Conservation (phyloP, 2,888 invertebrate genomes). For the Brassicogethes aeneus region DNA sequence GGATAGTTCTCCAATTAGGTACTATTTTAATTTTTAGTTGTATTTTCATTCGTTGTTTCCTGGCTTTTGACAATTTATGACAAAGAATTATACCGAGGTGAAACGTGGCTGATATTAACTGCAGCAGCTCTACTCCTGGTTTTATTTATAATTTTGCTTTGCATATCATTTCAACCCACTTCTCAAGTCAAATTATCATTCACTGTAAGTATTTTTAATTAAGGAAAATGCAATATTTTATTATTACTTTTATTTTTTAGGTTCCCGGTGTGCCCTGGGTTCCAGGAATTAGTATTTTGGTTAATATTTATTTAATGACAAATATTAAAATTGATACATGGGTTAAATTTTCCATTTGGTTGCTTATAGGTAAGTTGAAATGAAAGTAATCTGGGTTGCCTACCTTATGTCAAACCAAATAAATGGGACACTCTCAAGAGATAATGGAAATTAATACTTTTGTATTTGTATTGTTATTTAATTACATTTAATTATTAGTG, state of each 20-base stretch:
- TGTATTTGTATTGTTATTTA: background rate
- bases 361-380: constrained; percentile 56
- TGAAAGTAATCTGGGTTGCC: background rate
- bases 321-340: constrained; percentile 70
- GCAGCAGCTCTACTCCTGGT: constrained; percentile 28
- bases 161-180: constrained; percentile 54
- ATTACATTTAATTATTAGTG: too few species aligned
- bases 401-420: too few species aligned
- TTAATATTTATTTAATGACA: constrained; percentile 80
- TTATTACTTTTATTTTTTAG: constrained; percentile 42
- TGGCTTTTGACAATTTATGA: constrained; percentile 33
- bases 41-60: constrained; percentile 32
- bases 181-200: constrained; percentile 54
- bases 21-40: too few species aligned
- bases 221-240: constrained; percentile 1
- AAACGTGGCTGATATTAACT: constrained; percentile 32
- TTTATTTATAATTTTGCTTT: constrained; percentile 41
- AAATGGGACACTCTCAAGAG: too few species aligned
- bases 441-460: constrained; percentile 3
- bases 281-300: constrained; percentile 70
- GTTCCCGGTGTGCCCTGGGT: constrained; percentile 77
- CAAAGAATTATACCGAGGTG: constrained; percentile 34
- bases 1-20: too few species aligned
- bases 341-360: constrained; percentile 74
- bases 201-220: constrained; percentile 40